Evolutionary conservation across 1,140 invertebrate species (phyloP), one percentile per base, ranked within the genome.

Genomic region (Copidosoma floridanum): DNA sequence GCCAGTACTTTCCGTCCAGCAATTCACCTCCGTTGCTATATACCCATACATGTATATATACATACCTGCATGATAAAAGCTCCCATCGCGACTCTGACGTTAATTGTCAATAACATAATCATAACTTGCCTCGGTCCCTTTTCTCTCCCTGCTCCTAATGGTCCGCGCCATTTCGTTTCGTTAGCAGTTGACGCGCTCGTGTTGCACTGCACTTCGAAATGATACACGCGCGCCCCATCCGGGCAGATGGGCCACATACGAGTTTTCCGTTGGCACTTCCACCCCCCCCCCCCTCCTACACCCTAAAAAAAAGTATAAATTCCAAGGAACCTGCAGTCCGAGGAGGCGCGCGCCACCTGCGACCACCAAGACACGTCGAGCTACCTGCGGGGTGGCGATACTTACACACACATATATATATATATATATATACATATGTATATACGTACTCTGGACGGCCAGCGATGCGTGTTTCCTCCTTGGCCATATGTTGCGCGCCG

Each of bases 401-500:
- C n/a, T n/a, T n/a, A n/a, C n/a, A n/a, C n/a, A n/a, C n/a, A n/a
- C n/a, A n/a, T n/a, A n/a, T n/a, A n/a, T n/a, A n/a, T n/a, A n/a
- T n/a, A n/a, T n/a, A n/a, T n/a, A n/a, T n/a, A n/a, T n/a, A n/a
- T n/a, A n/a, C n/a, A n/a, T n/a, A n/a, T n/a, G n/a, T n/a, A n/a
- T n/a, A n/a, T n/a, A n/a, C n/a, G n/a, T n/a, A n/a, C 61, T 52
- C 66, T 60, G 61, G 63, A 61, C 66, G 70, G 56, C 57, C 70
- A 72, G 47, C 66, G 58, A 65, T 57, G 72, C 77, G 71, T 79
- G 61, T 66, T 74, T 79, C 77, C 76, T 75, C 52, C n/a, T n/a
- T 18, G n/a, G 21, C 46, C 74, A 76, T 71, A 76, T 77, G 76
- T 68, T 41, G 35, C 43, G 37, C 46, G 44, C 40, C 51, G 26